Percentiles rank a stretch among this genome's conserved stretches.
Conservation (phyloP, 2,113 vertebrate species). For the Colistium nudipinnis region DNA sequence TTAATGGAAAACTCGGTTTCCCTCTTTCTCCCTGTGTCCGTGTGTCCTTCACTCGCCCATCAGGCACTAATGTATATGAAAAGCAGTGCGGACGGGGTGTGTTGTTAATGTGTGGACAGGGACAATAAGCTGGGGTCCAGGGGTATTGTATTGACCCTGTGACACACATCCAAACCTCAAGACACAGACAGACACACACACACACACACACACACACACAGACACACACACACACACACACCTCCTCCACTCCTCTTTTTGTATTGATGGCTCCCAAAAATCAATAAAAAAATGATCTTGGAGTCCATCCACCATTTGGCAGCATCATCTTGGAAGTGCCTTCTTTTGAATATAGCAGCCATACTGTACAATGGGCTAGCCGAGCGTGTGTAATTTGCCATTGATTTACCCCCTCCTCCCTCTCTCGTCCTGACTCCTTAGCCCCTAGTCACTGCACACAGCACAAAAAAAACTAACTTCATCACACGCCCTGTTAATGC, state of each 20-base stretch:
- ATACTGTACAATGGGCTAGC: slow-evolving; percentile 89
- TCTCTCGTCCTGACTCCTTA: slow-evolving; percentile 83
- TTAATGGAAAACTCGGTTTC: slow-evolving; percentile 53
- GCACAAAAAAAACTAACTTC: slow-evolving; percentile 86
- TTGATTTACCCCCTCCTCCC: slow-evolving; percentile 84
- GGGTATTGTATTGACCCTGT: slow-evolving; percentile 68
- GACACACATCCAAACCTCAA: slow-evolving; percentile 70
- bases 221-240: not conserved
- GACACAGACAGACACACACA: slow-evolving; percentile 21
- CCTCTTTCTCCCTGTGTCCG: slow-evolving; percentile 10
- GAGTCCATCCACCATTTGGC: slow-evolving; percentile 87
- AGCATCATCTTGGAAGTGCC: slow-evolving; percentile 86
- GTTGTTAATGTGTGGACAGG: slow-evolving; percentile 71
- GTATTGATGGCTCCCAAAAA: slow-evolving; percentile 86
- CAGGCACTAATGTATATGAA: slow-evolving; percentile 75
- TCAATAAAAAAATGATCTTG: slow-evolving; percentile 90
- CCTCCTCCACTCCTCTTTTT: slow-evolving; percentile 43
- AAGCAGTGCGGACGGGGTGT: slow-evolving; percentile 51
- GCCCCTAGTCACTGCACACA: slow-evolving; percentile 89
- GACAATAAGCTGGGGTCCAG: slow-evolving; percentile 74
- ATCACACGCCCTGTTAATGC: slow-evolving; percentile 87
- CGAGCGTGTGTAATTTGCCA: slow-evolving; percentile 93
- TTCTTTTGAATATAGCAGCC: slow-evolving; percentile 88
- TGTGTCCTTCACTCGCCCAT: slow-evolving; percentile 55
- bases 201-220: not conserved